Percentiles rank a stretch among this genome's conserved stretches.
Evolutionary conservation across 2,888 invertebrate species (phyloP).

Genomic region (Biston stratarius): DNA sequence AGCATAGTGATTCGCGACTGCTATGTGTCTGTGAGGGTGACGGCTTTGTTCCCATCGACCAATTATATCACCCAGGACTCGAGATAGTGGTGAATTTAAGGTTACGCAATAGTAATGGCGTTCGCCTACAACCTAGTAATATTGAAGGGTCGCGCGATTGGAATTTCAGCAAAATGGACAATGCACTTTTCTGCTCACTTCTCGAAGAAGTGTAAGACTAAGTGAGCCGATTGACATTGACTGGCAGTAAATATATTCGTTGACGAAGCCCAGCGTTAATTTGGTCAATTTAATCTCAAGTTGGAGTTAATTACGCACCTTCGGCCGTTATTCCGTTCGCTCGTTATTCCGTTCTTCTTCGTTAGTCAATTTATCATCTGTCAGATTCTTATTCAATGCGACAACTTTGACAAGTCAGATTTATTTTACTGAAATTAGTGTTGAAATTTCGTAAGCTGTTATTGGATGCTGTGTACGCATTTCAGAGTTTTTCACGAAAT

Average conservation of each 20-base stretch:
- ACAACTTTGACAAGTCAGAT: constrained; percentile 1
- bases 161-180: no score
- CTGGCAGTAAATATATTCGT: constrained; percentile 26
- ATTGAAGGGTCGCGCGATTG: no score
- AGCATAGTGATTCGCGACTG: no score
- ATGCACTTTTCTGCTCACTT: no score
- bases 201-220: no score
- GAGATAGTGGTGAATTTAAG: no score
- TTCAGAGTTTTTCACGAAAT: background rate
- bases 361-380: constrained; percentile 40
- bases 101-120: no score
- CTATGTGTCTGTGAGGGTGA: no score
- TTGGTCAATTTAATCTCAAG: constrained; percentile 32
- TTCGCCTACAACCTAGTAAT: no score
- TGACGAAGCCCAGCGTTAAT: constrained; percentile 21
- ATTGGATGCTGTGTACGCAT: background rate
- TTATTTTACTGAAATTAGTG: background rate
- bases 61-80: no score
- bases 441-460: background rate
- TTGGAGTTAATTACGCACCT: constrained; percentile 41
- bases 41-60: no score
- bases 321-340: constrained; percentile 29
- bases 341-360: constrained; percentile 30
- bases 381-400: constrained; percentile 25
- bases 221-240: background rate